Evolutionary conservation across 2,888 invertebrate genomes (phyloP), one percentile per base, ranked within the genome.

Genomic region (Napeogenes inachia): DNA sequence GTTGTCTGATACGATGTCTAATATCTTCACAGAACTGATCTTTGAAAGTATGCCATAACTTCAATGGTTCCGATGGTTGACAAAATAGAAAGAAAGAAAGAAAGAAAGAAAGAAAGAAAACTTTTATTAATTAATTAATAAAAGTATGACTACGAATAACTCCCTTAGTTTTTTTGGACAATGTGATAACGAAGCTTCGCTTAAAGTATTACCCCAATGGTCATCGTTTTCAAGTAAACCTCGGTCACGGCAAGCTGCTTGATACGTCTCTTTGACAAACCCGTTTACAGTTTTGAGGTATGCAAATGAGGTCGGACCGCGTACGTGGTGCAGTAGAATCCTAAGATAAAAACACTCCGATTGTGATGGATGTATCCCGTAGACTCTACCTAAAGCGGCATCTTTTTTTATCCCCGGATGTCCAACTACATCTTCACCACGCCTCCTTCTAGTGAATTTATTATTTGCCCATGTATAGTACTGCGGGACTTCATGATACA

Each of bases 301-400:
- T 61, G 46, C 50, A 64, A 75, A 74, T 56, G 72, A 75, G 4
- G 67, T 72, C 46, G 21, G 21, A 21, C 21, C 21, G 21, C 21
- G 21, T 21, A 21, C 21, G 21, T 21, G 21, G 21, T 21, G 75
- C 74, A 13, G 65, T 33, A 68, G 32, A 12, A 75, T 50, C 33
- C 75, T 60, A 12, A 76, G 66, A 69, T 70, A 70, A 65, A 68
- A 77, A 59, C 68, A 67, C 59, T 70, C 63, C 35, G 62, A 63
- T 38, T 69, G 66, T 4, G 62, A 66, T 21, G 71, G 71, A 71
- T 77, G 73, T 12, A 72, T 63, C 5, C 71, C 68, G 60, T 74
- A 76, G 13, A 77, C 64, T 61, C 71, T 65, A n/a, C 70, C 72
- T 30, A 75, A 62, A 45, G 70, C 70, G 13, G 61, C 50, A 55